These are phyloP conservation scores for Acipenser ruthenus DNA, from an alignment of 2,797 vertebrate species.

Conservation along the genomic window DNA sequence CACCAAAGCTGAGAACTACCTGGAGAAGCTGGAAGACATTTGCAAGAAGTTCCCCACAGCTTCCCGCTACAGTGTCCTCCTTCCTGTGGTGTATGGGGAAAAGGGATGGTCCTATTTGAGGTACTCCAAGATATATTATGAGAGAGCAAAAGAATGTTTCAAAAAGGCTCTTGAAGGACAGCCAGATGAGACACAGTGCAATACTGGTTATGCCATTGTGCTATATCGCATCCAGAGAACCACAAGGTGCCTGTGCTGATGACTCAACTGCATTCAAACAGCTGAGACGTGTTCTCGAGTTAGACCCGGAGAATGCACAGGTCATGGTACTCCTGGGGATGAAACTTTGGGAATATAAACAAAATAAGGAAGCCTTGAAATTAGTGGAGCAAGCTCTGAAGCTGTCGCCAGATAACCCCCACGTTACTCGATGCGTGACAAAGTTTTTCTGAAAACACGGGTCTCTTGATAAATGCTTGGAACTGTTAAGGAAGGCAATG, in stretches of 20 bases:
- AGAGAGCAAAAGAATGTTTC: constrained; percentile 55
- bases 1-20: constrained; percentile 34
- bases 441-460: constrained; percentile 54
- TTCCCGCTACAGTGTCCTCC: constrained; percentile 17
- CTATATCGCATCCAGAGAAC: constrained; percentile 42
- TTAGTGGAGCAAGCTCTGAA: constrained; percentile 51
- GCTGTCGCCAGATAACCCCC: constrained; percentile 41
- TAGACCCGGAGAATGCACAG: constrained; percentile 44
- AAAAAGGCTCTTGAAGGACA: constrained; percentile 51
- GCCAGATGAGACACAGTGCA: constrained; percentile 55
- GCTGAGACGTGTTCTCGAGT: constrained; percentile 44
- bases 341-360: constrained; percentile 33
- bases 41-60: constrained; percentile 28
- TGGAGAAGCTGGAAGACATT: constrained; percentile 35
- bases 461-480: constrained; percentile 33
- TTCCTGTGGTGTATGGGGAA: constrained; percentile 47
- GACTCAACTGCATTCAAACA: constrained; percentile 24
- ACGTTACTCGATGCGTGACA: constrained; percentile 53
- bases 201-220: constrained; percentile 49
- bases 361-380: constrained; percentile 36
- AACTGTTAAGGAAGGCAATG: constrained; percentile 45
- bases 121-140: constrained; percentile 44
- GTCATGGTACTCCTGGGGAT: constrained; percentile 53
- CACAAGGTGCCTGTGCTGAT: accelerated
- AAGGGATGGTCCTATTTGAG: constrained; percentile 60